phyloP scores from a whole-genome alignment of 64 coral and sea anemone species.

The Stichodactyla mertensii region DNA sequence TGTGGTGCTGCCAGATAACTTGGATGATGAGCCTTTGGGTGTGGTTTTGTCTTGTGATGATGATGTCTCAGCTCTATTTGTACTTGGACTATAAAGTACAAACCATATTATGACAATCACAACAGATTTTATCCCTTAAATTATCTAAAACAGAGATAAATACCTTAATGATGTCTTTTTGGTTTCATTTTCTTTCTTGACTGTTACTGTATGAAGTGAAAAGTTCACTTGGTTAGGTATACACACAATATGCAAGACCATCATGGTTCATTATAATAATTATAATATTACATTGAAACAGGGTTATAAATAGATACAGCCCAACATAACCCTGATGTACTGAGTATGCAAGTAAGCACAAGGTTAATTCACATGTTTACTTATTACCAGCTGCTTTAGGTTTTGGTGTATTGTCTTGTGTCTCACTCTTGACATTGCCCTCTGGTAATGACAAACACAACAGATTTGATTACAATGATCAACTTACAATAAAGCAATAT shows the following conservation, averaged over 20 bases:
- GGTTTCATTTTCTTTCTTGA: constrained; percentile 33
- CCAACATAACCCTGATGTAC: too few species aligned
- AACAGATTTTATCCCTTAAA: background rate
- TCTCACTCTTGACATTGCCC: background rate
- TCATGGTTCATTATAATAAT: too few species aligned
- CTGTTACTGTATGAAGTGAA: background rate
- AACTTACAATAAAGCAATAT: background rate
- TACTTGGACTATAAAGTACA: constrained; percentile 31
- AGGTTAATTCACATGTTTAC: too few species aligned
- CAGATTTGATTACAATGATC: background rate
- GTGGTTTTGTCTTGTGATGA: constrained; percentile 30
- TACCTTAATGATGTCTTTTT: constrained; percentile 36
- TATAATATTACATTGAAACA: too few species aligned
- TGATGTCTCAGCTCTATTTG: constrained; percentile 16
- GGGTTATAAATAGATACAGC: too few species aligned
- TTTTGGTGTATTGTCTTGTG: background rate
- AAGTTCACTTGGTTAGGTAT: background rate
- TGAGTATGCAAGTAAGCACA: too few species aligned
- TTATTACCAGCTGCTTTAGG: constrained; percentile 10
- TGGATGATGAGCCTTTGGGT: constrained; percentile 20
- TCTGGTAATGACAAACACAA: background rate
- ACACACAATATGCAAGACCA: background rate
- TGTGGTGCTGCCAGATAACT: constrained; percentile 47
- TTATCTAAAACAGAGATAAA: background rate
- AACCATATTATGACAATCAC: background rate